A percentile compares a stretch with the other conserved stretches of the same genome.
phyloP scores from a whole-genome alignment of 2,888 invertebrate species.

The Acrobasis consociella region DNA sequence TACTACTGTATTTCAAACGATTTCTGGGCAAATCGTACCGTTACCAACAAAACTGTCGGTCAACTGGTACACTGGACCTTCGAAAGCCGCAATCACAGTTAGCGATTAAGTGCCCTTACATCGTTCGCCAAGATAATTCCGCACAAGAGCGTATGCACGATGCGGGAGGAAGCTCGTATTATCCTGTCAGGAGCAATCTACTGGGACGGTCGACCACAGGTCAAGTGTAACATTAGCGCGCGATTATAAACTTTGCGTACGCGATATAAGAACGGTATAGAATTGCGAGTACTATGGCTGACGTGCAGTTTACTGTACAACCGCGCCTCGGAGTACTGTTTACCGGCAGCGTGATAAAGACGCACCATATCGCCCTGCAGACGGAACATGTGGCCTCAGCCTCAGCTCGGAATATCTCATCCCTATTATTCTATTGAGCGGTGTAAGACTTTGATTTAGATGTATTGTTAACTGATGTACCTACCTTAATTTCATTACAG shows the following conservation, averaged over 20 bases:
- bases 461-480: not conserved
- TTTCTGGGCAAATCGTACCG: too few species aligned
- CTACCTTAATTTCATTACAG: not conserved
- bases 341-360: constrained; percentile 48
- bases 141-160: constrained; percentile 63
- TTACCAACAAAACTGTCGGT: too few species aligned
- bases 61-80: not conserved
- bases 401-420: constrained; percentile 27
- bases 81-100: constrained; percentile 27
- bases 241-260: too few species aligned
- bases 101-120: constrained; percentile 61
- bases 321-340: constrained; percentile 47
- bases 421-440: constrained; percentile 31
- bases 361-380: constrained; percentile 44
- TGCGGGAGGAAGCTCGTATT: constrained; percentile 79
- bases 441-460: not conserved
- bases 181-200: constrained; percentile 81
- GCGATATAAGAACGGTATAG: not conserved
- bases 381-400: constrained; percentile 33
- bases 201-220: constrained; percentile 32
- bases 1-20: not conserved
- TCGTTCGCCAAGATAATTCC: constrained; percentile 58
- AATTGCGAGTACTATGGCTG: not conserved
- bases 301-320: constrained; percentile 29
- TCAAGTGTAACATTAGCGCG: not conserved